A percentile compares a stretch with the other conserved stretches of the same genome.
Evolutionary conservation across 2,113 vertebrate species (phyloP).

Genomic region (Holacanthus passer): DNA sequence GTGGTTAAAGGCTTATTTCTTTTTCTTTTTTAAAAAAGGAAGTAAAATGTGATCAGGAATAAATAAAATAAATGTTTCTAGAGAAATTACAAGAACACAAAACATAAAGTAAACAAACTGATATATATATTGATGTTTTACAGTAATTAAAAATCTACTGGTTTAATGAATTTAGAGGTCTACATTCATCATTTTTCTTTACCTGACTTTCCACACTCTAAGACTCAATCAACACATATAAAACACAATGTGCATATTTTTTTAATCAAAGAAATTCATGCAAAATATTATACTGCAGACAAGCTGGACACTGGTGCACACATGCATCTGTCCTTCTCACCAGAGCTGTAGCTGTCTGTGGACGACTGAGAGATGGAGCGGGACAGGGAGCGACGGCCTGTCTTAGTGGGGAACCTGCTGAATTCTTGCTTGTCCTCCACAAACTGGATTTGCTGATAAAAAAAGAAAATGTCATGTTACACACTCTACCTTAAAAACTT

Average conservation of each 20-base stretch:
- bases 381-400: constrained; percentile 94
- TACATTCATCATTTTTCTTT: not conserved
- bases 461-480: not conserved
- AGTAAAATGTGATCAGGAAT: not conserved
- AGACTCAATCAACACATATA: not conserved
- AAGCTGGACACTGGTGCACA: not conserved
- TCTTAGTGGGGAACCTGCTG: constrained; percentile 94
- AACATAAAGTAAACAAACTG: not conserved
- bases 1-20: not conserved
- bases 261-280: not conserved
- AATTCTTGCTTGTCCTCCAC: constrained; percentile 97
- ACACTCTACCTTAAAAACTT: not conserved
- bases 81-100: not conserved
- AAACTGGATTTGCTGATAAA: constrained; percentile 92
- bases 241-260: no score
- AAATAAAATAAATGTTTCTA: not conserved
- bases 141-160: not conserved
- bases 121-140: not conserved
- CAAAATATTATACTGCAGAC: not conserved
- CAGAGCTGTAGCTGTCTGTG: constrained; percentile 96
- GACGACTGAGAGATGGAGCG: constrained; percentile 97
- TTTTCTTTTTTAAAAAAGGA: no score
- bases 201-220: not conserved
- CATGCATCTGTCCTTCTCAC: constrained; percentile 71
- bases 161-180: not conserved